Evolutionary conservation across 2,888 invertebrate species (phyloP).

Genomic region (Hirtodrosophila confusa): DNA sequence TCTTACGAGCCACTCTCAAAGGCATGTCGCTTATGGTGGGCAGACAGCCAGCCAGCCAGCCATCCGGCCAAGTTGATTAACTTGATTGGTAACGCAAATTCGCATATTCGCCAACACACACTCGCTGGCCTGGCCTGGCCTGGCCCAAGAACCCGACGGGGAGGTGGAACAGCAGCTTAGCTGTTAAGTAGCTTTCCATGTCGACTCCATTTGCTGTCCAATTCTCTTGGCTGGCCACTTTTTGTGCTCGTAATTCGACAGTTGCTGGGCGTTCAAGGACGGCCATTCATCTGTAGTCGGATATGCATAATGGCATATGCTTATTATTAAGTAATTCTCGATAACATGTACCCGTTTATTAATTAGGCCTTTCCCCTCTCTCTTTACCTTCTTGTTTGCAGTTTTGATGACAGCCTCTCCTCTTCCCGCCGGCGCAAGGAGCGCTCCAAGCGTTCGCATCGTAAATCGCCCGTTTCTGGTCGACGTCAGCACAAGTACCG

Average conservation of each 20-base stretch:
- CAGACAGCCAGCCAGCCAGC: constrained; percentile 55
- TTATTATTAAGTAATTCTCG: constrained; percentile 40
- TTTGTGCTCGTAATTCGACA: constrained; percentile 53
- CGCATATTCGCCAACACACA: constrained; percentile 72
- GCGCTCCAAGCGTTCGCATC: constrained; percentile 93
- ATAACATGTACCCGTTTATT: constrained; percentile 35
- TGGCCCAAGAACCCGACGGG: constrained; percentile 53
- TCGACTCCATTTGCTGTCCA: constrained; percentile 60
- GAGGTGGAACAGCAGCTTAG: constrained; percentile 51
- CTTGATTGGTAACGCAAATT: constrained; percentile 79
- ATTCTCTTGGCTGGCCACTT: constrained; percentile 43
- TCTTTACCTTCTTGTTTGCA: constrained; percentile 60
- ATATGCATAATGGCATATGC: constrained; percentile 7
- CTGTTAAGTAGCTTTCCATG: constrained; percentile 76
- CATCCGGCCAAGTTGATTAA: constrained; percentile 78
- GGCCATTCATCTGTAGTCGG: constrained; percentile 63
- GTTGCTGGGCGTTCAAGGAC: constrained; percentile 76
- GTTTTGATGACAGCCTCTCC: constrained; percentile 87
- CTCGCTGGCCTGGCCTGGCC: constrained; percentile 18
- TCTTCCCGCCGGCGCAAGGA: constrained; percentile 89
- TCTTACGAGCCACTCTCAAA: constrained; percentile 57
- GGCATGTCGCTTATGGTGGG: constrained; percentile 69
- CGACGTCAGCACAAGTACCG: constrained; percentile 89
- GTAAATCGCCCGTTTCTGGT: constrained; percentile 92
- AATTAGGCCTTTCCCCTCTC: constrained; percentile 30